phyloP scores from a whole-genome alignment of 37 sponge, comb jelly and placozoan genomes.

The Mnemiopsis leidyi region DNA sequence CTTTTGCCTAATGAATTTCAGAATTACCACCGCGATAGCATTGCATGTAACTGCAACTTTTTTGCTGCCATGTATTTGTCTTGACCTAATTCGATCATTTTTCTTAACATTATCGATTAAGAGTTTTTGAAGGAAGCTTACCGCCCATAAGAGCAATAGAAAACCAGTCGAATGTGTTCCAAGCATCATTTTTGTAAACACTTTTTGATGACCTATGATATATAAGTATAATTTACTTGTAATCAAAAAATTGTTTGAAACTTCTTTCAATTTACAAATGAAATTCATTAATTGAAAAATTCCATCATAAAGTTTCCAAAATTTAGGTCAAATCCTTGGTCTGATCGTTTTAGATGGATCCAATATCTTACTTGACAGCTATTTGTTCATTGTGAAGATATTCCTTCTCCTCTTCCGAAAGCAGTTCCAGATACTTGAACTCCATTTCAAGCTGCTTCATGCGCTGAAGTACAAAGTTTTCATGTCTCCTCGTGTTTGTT shows the following conservation, averaged over 20 bases:
- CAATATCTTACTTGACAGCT: neutral
- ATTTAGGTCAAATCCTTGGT: neutral
- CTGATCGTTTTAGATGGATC: neutral
- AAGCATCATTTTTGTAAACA: conserved; percentile 47
- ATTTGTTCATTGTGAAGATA: conserved; percentile 31
- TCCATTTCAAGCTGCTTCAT: conserved; percentile 56
- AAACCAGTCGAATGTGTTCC: conserved; percentile 44
- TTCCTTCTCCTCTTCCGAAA: conserved; percentile 46
- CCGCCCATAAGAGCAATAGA: conserved; percentile 38
- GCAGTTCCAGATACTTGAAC: conserved; percentile 55
- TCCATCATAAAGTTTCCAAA: no score
- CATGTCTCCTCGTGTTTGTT: neutral
- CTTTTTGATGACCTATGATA: conserved; percentile 38
- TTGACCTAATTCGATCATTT: no score
- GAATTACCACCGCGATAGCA: no score
- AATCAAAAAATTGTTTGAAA: no score
- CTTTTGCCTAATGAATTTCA: no score
- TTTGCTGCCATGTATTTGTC: no score
- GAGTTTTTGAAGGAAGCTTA: neutral
- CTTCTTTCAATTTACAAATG: neutral
- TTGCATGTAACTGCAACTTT: no score
- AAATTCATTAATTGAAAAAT: no score
- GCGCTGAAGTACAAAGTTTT: neutral
- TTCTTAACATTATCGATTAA: no score
- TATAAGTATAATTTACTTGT: no score